Evolutionary conservation across 2,113 vertebrate genomes (phyloP), one percentile per base, ranked within the genome.

Genomic region (Ophiodon elongatus): DNA sequence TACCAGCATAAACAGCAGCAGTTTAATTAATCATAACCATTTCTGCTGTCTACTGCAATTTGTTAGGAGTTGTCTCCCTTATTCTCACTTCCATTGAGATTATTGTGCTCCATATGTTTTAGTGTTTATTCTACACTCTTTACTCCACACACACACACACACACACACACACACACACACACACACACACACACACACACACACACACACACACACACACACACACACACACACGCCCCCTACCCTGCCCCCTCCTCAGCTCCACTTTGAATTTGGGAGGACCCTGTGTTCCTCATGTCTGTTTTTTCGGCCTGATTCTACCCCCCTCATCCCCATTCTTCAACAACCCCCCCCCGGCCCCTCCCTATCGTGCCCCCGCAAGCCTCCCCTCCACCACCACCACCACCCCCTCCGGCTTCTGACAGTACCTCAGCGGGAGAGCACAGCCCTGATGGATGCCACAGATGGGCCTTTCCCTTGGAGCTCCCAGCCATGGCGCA

Each of bases 381-480:
- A 73, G 63, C 83, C 82, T 72, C 64, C 78, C 73, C 83, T 62
- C 80, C 87, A 68, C 73, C 70, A n/a, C 70, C 73, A 59, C 56
- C 75, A 43, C 79, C 65, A 78, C 71, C 88, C 80, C 83, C 91
- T 79, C 79, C 69, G 82, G 88, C 87, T 86, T 91, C 91, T 94
- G 94, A 95, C 92, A 95, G 93, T 85, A 85, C 85, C 94, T 79
- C 94, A 94, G 94, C 93, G 75, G 94, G 95, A 85, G 91, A 82
- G 76, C 76, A 7, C 80, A 78, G 91, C 86, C 84, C 92, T 95
- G 93, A 95, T 95, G 91, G 93, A 95, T 94, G 94, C 91, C 92
- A 91, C 94, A 95, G 93, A 95, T 95, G 94, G 94, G 90, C 87
- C 88, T 92, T 94, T 93, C 92, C 94, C 92, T 93, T 47, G 59